phyloP scores from a whole-genome alignment of 2,113 vertebrate species.

The Pseudorectes ferrugineus region DNA sequence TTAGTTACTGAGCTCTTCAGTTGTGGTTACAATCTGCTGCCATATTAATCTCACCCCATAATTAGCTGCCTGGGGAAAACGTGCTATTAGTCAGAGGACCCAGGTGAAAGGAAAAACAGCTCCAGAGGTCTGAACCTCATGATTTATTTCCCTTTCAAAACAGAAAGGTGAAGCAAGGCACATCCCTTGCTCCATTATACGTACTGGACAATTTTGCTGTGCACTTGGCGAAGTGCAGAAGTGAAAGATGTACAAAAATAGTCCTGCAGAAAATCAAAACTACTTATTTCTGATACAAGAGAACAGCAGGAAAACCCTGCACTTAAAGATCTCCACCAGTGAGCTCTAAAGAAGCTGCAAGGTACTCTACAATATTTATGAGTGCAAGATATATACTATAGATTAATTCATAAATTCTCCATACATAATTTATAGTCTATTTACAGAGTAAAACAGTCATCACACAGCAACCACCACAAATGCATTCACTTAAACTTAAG shows the following conservation, averaged over 20 bases:
- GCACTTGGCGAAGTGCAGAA: not conserved
- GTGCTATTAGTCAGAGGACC: not conserved
- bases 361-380: constrained; percentile 51
- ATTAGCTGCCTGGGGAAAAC: constrained; percentile 69
- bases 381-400: constrained; percentile 22
- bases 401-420: constrained; percentile 58
- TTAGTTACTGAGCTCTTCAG: constrained; percentile 40
- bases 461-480: not conserved
- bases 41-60: constrained; percentile 63
- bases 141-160: not conserved
- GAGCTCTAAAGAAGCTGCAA: not conserved
- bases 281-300: not conserved
- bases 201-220: not conserved
- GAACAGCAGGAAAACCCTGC: not conserved
- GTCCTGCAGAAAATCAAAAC: not conserved
- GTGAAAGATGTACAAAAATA: not conserved
- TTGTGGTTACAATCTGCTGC: constrained; percentile 36
- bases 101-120: constrained; percentile 43
- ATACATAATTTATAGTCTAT: constrained; percentile 59
- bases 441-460: constrained; percentile 46
- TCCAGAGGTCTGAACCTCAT: not conserved
- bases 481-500: constrained; percentile 7
- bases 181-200: not conserved
- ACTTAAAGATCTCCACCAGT: constrained; percentile 3
- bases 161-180: not conserved